phyloP scores from a whole-genome alignment of 1,140 invertebrate genomes.

The Drosophila asahinai region DNA sequence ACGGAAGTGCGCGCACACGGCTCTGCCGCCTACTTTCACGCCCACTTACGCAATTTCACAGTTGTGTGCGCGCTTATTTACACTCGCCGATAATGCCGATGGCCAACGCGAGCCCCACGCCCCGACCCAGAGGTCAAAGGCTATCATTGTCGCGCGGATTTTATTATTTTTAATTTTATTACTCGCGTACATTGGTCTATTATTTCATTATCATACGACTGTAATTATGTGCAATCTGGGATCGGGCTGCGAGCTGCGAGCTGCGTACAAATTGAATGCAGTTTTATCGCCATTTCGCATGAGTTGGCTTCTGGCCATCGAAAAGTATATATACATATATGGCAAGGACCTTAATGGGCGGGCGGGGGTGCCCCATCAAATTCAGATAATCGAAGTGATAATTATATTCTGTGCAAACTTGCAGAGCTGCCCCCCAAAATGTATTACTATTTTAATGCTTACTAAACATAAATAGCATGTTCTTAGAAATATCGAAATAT shows the following conservation, averaged over 20 bases:
- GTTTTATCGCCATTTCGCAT: slow-evolving; percentile 71
- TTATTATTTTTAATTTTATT: slow-evolving; percentile 56
- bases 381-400: slow-evolving; percentile 11
- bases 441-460: neutral
- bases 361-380: slow-evolving; percentile 1
- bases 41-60: slow-evolving; percentile 67
- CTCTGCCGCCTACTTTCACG: slow-evolving; percentile 52
- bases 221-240: slow-evolving; percentile 63
- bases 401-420: neutral
- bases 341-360: neutral
- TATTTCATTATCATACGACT: slow-evolving; percentile 61
- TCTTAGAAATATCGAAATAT: no score
- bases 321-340: slow-evolving; percentile 9
- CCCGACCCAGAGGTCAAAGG: slow-evolving; percentile 28
- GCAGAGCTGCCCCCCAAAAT: neutral
- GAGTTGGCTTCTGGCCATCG: slow-evolving; percentile 40
- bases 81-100: slow-evolving; percentile 21
- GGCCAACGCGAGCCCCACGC: neutral
- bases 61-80: slow-evolving; percentile 40
- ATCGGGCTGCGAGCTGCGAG: slow-evolving; percentile 14
- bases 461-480: no score
- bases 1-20: slow-evolving; percentile 59
- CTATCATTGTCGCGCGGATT: slow-evolving; percentile 24
- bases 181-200: slow-evolving; percentile 37
- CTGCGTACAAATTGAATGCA: slow-evolving; percentile 51